Conservation (phyloP, 2,888 invertebrate species). For the Imbricaverruca yamaguchii region DNA sequence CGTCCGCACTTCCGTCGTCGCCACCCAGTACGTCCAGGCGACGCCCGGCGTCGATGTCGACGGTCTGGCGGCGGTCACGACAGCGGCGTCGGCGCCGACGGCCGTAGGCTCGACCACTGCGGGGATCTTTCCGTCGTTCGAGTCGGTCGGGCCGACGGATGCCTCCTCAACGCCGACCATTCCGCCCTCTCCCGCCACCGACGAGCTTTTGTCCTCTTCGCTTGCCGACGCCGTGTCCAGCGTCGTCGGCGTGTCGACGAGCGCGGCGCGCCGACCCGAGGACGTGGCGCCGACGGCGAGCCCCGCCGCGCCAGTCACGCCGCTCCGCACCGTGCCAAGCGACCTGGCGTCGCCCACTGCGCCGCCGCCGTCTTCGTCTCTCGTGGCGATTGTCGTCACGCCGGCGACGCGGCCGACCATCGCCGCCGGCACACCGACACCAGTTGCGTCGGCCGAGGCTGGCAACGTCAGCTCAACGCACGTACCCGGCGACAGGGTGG, state of each 20-base stretch:
- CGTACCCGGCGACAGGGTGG: background rate
- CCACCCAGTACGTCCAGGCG: conserved; percentile 1
- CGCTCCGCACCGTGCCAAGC: background rate
- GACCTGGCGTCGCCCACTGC: background rate
- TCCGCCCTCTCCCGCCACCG: background rate
- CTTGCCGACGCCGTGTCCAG: background rate
- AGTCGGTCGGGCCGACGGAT: background rate
- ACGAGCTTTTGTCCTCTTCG: background rate
- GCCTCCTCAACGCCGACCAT: background rate
- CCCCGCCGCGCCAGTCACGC: background rate
- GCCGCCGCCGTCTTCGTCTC: background rate
- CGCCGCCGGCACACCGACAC: background rate
- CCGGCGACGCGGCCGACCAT: background rate
- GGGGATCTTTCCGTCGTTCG: background rate
- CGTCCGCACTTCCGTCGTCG: background rate
- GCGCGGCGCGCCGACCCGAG: background rate
- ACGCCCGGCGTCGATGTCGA: background rate
- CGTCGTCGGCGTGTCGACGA: background rate
- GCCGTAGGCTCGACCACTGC: background rate
- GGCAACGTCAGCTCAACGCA: background rate
- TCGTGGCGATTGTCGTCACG: background rate
- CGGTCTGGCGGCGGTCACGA: background rate
- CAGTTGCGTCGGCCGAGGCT: background rate
- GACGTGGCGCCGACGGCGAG: background rate
- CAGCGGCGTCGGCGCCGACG: background rate